A percentile compares a stretch with the other conserved stretches of the same genome.
phyloP scores from a whole-genome alignment of 2,888 invertebrate genomes.

The Cataglyphis altisquamis region DNA sequence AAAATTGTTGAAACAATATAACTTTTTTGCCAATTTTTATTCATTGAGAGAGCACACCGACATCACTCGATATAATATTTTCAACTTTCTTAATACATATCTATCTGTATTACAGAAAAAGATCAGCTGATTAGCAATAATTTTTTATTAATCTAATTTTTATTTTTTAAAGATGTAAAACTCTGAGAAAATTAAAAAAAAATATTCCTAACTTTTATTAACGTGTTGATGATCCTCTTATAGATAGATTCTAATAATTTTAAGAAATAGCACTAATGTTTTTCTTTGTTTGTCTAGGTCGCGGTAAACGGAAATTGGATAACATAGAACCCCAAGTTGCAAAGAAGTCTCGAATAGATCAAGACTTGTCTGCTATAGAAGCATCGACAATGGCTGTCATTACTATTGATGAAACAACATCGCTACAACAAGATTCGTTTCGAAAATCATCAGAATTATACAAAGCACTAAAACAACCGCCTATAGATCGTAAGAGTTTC shows the following conservation, averaged over 20 bases:
- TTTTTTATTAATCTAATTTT: neutral
- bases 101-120: neutral
- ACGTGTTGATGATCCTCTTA: neutral
- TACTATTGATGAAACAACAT: slow-evolving; percentile 77
- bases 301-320: slow-evolving; percentile 84
- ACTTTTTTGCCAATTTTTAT: too few species aligned
- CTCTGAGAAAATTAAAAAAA: neutral
- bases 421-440: slow-evolving; percentile 57
- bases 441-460: slow-evolving; percentile 79
- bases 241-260: neutral
- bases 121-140: neutral
- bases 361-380: slow-evolving; percentile 82
- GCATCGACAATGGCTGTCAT: slow-evolving; percentile 81
- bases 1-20: too few species aligned
- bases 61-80: too few species aligned
- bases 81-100: too few species aligned
- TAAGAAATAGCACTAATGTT: neutral
- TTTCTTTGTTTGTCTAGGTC: slow-evolving; percentile 70
- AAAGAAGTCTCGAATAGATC: slow-evolving; percentile 81
- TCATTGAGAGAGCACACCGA: too few species aligned
- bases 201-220: neutral
- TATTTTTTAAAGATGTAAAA: neutral
- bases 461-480: slow-evolving; percentile 80
- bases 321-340: slow-evolving; percentile 62
- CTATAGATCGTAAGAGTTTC: slow-evolving; percentile 69